These are phyloP conservation scores for Acanthosepion esculentum DNA, from an alignment of 2,888 invertebrate genomes.

Conservation along the genomic window DNA sequence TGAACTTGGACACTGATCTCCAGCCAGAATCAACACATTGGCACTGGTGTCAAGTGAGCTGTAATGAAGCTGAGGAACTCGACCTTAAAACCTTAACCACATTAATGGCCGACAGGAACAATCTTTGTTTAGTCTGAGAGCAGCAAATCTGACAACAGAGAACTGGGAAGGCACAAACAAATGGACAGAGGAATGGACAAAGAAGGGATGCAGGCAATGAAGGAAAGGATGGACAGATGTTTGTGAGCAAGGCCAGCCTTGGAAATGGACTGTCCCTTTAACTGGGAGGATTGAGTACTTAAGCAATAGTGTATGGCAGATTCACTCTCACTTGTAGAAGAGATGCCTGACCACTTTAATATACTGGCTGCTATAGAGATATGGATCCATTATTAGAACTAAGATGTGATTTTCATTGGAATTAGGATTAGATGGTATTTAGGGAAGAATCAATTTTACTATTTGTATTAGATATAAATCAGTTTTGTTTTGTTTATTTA, in stretches of 20 bases:
- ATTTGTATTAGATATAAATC: not conserved
- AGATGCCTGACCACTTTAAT: not conserved
- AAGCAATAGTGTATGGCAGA: not conserved
- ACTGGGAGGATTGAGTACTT: not conserved
- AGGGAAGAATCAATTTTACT: not conserved
- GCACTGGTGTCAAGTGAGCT: not conserved
- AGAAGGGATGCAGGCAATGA: constrained; percentile 15
- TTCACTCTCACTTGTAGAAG: not conserved
- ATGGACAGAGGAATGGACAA: not conserved
- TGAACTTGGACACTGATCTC: constrained; percentile 15
- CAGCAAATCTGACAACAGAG: constrained; percentile 20
- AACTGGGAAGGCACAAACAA: not conserved
- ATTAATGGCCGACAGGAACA: constrained; percentile 17
- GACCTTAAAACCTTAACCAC: not conserved
- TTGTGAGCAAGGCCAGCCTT: not conserved
- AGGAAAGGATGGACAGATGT: constrained; percentile 14
- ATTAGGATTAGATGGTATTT: not conserved
- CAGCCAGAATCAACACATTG: not conserved
- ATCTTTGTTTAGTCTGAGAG: constrained; percentile 2
- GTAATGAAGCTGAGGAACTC: not conserved
- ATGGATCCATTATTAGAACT: not conserved
- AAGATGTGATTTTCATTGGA: not conserved
- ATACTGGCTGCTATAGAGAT: not conserved
- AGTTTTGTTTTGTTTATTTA: not conserved
- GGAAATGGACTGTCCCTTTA: constrained; percentile 11